Base-by-base conservation (phyloP, 2,888 invertebrate genomes). In the Agrotis puta region DNA sequence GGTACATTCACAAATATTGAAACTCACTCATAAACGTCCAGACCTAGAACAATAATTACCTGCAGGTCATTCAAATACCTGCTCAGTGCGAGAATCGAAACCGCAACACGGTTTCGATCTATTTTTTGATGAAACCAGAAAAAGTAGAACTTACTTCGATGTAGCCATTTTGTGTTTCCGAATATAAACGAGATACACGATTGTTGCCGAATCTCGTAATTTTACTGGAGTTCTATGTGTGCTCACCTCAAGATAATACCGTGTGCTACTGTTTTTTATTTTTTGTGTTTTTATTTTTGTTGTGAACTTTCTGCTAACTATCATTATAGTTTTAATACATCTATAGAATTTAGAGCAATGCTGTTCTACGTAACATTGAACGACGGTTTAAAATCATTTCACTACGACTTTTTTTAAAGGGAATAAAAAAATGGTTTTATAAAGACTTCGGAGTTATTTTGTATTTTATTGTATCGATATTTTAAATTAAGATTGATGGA, bases 391-490 rank as follows among this genome's bases (percentile, higher is more conserved):
- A 48, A 48, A 54, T 54, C n/a, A 13, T 57, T 71, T 54, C 20
- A 45, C 20, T 24, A 48, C 16, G 51, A 33, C 1, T 33, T 63
- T 77, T 64, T 64, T 51, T 74, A 53, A 14, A 74, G 57, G 68
- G 81, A 67, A 48, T 51, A 61, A 77, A 80, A 70, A 57, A 48
- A 57, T 39, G 27, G 45, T 74, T 77, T 80, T 67, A 13, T 56
- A 56, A 61, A 64, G 47, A 64, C 59, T 43, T 78, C 70, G 24
- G 20, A 57, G 54, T 57, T 80, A 53, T 61, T 66, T 64, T 43
- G 47, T 64, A 56, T 56, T 64, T 27, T 51, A 56, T 45, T 65
- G 20, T 67, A 50, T 50, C 18, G 3, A 59, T 61, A 45, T 74
- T 51, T 64, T 56, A 27, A n/a, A 48, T 16, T 64, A 56, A 67